Conservation (phyloP, 2,797 vertebrate genomes). For the Xiphophorus birchmanni region DNA sequence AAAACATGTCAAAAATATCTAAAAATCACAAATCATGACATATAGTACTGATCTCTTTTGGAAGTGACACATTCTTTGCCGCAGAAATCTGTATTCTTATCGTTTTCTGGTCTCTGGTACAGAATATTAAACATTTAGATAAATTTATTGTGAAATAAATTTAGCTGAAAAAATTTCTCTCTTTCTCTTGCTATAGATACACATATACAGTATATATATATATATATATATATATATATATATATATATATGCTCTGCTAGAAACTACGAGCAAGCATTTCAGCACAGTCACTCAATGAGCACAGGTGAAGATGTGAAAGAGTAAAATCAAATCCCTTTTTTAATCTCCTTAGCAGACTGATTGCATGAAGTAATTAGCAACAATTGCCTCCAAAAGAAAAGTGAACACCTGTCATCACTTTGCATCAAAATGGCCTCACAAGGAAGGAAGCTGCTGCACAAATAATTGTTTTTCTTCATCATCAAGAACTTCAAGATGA, state of each 20-base stretch:
- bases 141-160: neutral
- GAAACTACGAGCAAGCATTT: neutral
- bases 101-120: neutral
- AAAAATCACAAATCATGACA: neutral
- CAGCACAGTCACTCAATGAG: neutral
- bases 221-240: too few relatives aligned
- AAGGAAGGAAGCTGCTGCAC: neutral
- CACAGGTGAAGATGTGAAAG: conserved; percentile 10
- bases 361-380: conserved; percentile 13
- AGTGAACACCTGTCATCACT: neutral
- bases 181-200: too few relatives aligned
- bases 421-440: neutral
- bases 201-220: too few relatives aligned
- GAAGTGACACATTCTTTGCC: neutral
- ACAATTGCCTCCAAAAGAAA: conserved; percentile 6
- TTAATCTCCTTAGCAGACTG: neutral
- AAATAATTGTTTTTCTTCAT: neutral
- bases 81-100: neutral
- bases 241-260: neutral
- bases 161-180: neutral
- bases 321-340: neutral
- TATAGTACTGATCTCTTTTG: neutral
- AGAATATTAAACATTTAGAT: neutral
- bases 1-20: conserved; percentile 17
- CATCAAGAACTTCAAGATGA: conserved; percentile 4